These are phyloP conservation scores for Cygnus olor DNA, from an alignment of 2,797 vertebrate genomes.

Conservation along the genomic window DNA sequence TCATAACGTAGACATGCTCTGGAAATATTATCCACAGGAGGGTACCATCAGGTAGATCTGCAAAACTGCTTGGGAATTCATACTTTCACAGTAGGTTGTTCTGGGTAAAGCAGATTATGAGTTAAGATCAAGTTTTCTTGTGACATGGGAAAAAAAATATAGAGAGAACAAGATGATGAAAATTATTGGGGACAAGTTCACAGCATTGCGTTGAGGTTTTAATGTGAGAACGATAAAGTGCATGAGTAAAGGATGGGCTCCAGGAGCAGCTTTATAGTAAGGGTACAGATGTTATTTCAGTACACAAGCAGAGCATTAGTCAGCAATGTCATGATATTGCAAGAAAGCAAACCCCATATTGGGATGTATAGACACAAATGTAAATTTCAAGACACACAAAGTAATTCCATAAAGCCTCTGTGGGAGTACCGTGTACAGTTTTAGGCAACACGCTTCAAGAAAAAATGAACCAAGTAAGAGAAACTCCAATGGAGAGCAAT, in stretches of 20 bases:
- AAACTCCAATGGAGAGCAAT: not conserved
- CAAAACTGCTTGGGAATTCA: not conserved
- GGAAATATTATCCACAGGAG: not conserved
- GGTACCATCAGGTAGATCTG: not conserved
- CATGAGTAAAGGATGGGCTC: not conserved
- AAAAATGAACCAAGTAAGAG: not conserved
- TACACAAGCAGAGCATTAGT: not conserved
- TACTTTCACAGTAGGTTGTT: not conserved
- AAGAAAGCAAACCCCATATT: not conserved
- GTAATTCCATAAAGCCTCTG: not conserved
- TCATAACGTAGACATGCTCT: accelerated
- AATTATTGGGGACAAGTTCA: not conserved
- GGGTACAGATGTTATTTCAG: not conserved
- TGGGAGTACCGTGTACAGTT: not conserved
- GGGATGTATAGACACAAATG: not conserved
- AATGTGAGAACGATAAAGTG: not conserved
- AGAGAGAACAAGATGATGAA: not conserved
- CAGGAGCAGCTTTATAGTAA: not conserved
- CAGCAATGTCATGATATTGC: not conserved
- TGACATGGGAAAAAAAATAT: not conserved
- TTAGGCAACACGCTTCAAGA: not conserved
- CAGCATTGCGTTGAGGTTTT: not conserved
- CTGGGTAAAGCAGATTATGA: not conserved
- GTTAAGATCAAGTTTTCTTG: not conserved
- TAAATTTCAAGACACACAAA: not conserved